phyloP scores from a whole-genome alignment of 1,140 invertebrate species.

The Diorhabda elongata region DNA sequence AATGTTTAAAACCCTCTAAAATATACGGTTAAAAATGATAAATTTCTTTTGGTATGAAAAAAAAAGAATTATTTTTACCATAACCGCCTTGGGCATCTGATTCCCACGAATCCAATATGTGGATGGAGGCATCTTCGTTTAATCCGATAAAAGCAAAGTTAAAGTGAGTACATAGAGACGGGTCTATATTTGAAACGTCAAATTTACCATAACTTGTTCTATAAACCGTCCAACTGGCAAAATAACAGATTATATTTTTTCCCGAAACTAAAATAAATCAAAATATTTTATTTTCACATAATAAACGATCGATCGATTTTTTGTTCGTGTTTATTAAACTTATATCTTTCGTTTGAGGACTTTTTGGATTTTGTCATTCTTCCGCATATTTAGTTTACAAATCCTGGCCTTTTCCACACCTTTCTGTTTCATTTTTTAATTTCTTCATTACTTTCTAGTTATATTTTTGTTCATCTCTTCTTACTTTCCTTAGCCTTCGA shows the following conservation, averaged over 20 bases:
- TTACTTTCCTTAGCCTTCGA: too few relatives aligned
- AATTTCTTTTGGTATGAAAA: too few relatives aligned
- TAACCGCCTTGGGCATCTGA: conserved; percentile 43
- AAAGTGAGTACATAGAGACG: conserved; percentile 63
- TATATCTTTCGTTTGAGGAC: too few relatives aligned
- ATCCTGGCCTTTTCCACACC: too few relatives aligned
- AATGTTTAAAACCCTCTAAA: conserved; percentile 12
- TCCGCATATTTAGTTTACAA: too few relatives aligned
- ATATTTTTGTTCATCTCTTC: too few relatives aligned
- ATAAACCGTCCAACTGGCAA: conserved; percentile 61
- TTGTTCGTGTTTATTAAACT: too few relatives aligned
- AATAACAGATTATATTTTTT: conserved; percentile 50
- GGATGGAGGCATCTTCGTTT: conserved; percentile 46
- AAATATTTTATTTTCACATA: too few relatives aligned
- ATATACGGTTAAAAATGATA: background rate
- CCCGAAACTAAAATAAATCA: background rate
- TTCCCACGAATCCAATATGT: conserved; percentile 59
- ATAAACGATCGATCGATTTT: too few relatives aligned
- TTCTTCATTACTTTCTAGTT: too few relatives aligned
- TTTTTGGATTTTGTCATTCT: too few relatives aligned
- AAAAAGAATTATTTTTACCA: background rate
- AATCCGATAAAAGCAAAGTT: conserved; percentile 67
- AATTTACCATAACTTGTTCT: conserved; percentile 55
- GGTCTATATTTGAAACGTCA: conserved; percentile 55
- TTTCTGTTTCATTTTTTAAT: too few relatives aligned